Percentiles rank a stretch among this genome's conserved stretches.
These are phyloP conservation scores for Geococcyx californianus DNA, from an alignment of 2,113 vertebrate genomes.

Conservation along the genomic window DNA sequence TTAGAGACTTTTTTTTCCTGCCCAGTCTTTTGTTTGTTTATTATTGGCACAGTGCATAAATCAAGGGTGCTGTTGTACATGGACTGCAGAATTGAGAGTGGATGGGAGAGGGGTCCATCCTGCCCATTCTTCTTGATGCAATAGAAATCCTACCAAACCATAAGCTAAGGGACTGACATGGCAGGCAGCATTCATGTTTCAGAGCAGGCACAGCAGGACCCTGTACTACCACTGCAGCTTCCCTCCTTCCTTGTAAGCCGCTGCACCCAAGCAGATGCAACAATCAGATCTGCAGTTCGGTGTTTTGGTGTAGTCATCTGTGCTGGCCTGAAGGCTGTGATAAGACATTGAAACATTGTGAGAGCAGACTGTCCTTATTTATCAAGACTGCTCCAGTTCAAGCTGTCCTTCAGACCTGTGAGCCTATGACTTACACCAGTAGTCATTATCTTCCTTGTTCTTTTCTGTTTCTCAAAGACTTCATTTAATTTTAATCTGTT, in stretches of 20 bases:
- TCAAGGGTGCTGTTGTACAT: background rate
- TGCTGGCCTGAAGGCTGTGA: background rate
- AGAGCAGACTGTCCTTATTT: background rate
- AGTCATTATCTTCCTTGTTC: background rate
- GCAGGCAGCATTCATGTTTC: accelerated
- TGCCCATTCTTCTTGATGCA: background rate
- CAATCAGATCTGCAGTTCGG: background rate
- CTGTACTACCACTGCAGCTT: background rate
- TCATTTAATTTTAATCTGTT: background rate
- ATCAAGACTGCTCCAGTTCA: background rate
- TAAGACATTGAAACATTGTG: background rate
- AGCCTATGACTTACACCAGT: background rate
- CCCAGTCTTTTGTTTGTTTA: background rate
- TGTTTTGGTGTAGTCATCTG: background rate
- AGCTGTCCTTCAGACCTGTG: background rate
- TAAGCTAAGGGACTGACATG: background rate
- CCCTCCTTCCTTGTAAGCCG: background rate
- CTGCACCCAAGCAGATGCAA: background rate
- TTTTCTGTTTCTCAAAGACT: background rate
- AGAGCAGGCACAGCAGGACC: background rate
- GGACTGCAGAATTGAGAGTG: background rate
- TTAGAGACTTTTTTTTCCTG: background rate
- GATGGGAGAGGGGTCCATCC: background rate
- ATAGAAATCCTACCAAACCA: accelerated
- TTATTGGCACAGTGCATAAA: background rate